phyloP scores from a whole-genome alignment of 2,797 vertebrate genomes.

The Capromys pilorides region DNA sequence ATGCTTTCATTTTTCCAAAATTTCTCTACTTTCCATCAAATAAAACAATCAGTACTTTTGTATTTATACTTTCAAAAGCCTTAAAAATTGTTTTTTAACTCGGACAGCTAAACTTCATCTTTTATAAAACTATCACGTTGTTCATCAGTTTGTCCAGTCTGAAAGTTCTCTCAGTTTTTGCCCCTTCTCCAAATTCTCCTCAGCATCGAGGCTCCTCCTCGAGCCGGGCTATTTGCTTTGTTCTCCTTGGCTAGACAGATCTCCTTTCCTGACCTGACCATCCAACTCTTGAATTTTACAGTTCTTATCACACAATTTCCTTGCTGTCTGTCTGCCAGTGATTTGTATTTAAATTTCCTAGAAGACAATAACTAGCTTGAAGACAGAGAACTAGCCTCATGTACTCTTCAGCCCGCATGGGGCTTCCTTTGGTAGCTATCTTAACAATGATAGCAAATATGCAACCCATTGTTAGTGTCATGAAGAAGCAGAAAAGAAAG shows the following conservation, averaged over 20 bases:
- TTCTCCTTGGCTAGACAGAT: conserved; percentile 22
- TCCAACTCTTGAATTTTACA: conserved; percentile 12
- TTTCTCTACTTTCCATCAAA: background rate
- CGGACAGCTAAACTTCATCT: background rate
- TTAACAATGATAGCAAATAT: background rate
- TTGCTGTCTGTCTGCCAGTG: background rate
- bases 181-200: conserved; percentile 7
- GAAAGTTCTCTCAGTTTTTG: conserved; percentile 7
- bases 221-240: background rate
- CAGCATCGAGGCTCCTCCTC: background rate
- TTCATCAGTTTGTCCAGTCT: background rate
- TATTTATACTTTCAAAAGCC: background rate
- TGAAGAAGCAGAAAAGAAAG: background rate
- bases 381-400: background rate
- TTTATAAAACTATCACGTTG: background rate
- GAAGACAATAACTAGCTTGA: background rate
- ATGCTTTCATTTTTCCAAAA: background rate
- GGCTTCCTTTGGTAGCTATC: background rate
- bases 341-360: conserved; percentile 32
- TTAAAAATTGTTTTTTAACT: background rate
- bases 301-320: conserved; percentile 7
- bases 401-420: background rate
- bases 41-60: conserved; percentile 35
- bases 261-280: background rate
- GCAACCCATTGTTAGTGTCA: background rate